Evolutionary conservation across 2,113 vertebrate genomes (phyloP), one percentile per base, ranked within the genome.

Genomic region (Charina bottae): DNA sequence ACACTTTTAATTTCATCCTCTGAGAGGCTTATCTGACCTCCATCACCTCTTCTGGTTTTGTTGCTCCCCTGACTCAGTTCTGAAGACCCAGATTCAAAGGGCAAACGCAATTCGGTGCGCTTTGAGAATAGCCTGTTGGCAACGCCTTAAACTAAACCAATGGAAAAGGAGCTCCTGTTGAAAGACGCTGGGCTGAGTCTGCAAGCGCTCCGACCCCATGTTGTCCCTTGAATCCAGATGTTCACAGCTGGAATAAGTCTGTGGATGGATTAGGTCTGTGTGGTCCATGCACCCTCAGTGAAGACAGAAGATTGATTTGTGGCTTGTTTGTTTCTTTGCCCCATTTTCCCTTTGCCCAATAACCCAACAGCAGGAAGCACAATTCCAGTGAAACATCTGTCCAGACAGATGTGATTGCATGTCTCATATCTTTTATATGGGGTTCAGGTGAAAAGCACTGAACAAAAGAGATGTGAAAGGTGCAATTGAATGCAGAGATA

Each of bases 241-340:
- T 37, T 7, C n/a, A 78, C 68, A 78, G 7, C 33, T 6, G 2
- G 17, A 37, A 37, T 33, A 78, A 19, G n/a, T 37, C 68, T 37
- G 68, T 17, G 8, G 17, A 17, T 17, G 68, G 68, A 72, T 19
- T 17, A 3, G 68, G 13, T 72, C 13, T 72, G 13, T 72, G 13
- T 4, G 0, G 13, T 37, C 60, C 60, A 12, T 2, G 60, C n/a
- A 7, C 68, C 15, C 33, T 37, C 53, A 17, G 2, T 3, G 13
- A 6, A 3, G 26, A 85, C 26, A 55, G 49, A 17, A 55, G 1
- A 8, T 55, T 3, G 26, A 55, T 3, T 53, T 1, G 0, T 2
- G 4, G 49, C 11, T 26, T 85, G 2, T 8, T 84, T 13, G 11
- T 26, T 55, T n/a, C 53, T n/a, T 15, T 4, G 5, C 28, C n/a